Base-by-base conservation (phyloP, 2,888 invertebrate species). In the Oscheius sp. region DNA sequence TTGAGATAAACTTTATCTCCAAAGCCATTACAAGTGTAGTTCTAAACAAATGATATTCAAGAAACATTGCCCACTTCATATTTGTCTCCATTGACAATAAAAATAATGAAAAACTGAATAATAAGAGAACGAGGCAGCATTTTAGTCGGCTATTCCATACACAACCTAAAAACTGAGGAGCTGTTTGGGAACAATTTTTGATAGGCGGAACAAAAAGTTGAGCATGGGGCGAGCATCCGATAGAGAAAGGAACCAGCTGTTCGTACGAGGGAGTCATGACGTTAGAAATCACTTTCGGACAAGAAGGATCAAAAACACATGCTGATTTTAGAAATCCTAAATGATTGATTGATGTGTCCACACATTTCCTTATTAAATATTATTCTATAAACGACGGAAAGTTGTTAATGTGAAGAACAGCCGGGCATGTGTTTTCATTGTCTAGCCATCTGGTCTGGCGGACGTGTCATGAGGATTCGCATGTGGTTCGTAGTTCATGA, bases 211-310 rank as follows among this genome's bases (percentile, higher is more conserved):
- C 33, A 54, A 54, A 54, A 54, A 54, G 54, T 20, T 32, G 33
- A 20, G 51, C 54, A 33, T 33, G 33, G 54, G 54, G 54, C 20
- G 54, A 54, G 54, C 54, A 33, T 54, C 54, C 54, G 54, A 54
- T 36, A 20, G 54, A 54, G 33, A 32, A 54, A 54, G 20, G 54
- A 32, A 54, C 54, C 54, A 54, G 54, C 54, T 54, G 54, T 54
- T 54, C 54, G 33, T n/a, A 36, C 33, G 54, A 54, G 54, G 33
- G 33, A 54, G 54, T 33, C 20, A 24, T 54, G 54, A 54, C 54
- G 54, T 33, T 36, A 54, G 20, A 36, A 14, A 8, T 54, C 32
- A 20, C 54, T 54, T 32, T 54, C 17, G 54, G 33, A 20, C 54
- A 50, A 12, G n/a, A n/a, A 14, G 49, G 28, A 50, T 14, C n/a